phyloP scores from a whole-genome alignment of 2,888 invertebrate genomes.

The Tinea trinotella region DNA sequence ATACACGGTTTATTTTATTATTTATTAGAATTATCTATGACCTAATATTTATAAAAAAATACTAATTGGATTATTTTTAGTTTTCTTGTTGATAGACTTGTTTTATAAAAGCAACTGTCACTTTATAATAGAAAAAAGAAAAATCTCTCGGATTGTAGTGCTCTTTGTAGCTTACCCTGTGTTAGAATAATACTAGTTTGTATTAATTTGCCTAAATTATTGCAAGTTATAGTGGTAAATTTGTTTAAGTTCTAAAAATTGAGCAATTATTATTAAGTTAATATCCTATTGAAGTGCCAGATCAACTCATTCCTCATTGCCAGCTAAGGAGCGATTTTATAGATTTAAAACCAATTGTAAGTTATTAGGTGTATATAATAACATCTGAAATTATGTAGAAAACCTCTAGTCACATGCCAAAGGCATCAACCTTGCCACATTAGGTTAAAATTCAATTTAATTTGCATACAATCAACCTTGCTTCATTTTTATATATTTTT shows the following conservation, averaged over 20 bases:
- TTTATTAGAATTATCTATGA: no score
- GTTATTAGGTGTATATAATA: not conserved
- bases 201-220: no score
- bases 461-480: conserved; percentile 2
- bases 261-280: no score
- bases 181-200: no score
- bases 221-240: no score
- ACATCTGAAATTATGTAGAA: not conserved
- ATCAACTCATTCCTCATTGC: no score
- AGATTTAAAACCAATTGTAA: not conserved
- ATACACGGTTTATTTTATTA: no score
- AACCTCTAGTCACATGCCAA: not conserved
- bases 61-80: no score
- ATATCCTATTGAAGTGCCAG: no score
- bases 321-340: conserved; percentile 1
- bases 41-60: no score
- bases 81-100: not conserved
- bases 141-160: not conserved
- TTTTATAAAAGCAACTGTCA: not conserved
- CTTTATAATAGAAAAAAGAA: not conserved
- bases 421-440: not conserved
- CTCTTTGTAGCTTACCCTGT: no score
- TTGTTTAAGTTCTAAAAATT: no score
- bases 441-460: conserved; percentile 1
- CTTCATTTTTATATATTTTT: not conserved